Evolutionary conservation across 1,140 invertebrate species (phyloP).

Genomic region (Drosophila dunni): DNA sequence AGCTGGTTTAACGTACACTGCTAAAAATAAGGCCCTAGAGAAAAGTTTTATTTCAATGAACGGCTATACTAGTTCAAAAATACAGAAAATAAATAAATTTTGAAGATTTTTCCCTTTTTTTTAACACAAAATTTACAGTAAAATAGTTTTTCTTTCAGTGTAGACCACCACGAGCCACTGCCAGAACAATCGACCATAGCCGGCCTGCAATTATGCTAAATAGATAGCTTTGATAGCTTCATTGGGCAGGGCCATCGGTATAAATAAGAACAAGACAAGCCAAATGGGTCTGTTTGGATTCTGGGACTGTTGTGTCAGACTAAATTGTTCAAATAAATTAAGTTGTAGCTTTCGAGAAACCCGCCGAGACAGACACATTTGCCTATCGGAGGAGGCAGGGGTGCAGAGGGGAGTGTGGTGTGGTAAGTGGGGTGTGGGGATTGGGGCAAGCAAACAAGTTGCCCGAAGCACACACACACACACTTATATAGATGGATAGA

Average conservation of each 20-base stretch:
- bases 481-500: neutral
- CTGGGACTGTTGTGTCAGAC: constrained; percentile 62
- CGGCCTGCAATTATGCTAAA: constrained; percentile 74
- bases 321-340: constrained; percentile 84
- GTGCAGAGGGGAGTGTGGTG: constrained; percentile 6
- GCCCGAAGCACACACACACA: constrained; percentile 4
- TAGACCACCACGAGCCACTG: constrained; percentile 57
- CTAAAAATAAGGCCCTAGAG: no score
- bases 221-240: constrained; percentile 71
- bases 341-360: constrained; percentile 79
- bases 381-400: neutral
- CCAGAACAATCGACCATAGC: constrained; percentile 18
- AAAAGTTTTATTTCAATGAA: no score
- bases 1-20: constrained; percentile 46
- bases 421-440: constrained; percentile 58
- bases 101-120: no score
- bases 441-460: constrained; percentile 76
- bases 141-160: no score
- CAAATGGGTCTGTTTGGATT: constrained; percentile 52
- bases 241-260: constrained; percentile 59
- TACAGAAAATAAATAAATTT: no score
- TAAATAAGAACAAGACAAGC: constrained; percentile 73
- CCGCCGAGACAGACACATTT: constrained; percentile 27
- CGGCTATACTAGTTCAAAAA: no score
- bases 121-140: no score